Evolutionary conservation across 2,888 invertebrate genomes (phyloP).

Genomic region (Cosmorhoe ocellata): DNA sequence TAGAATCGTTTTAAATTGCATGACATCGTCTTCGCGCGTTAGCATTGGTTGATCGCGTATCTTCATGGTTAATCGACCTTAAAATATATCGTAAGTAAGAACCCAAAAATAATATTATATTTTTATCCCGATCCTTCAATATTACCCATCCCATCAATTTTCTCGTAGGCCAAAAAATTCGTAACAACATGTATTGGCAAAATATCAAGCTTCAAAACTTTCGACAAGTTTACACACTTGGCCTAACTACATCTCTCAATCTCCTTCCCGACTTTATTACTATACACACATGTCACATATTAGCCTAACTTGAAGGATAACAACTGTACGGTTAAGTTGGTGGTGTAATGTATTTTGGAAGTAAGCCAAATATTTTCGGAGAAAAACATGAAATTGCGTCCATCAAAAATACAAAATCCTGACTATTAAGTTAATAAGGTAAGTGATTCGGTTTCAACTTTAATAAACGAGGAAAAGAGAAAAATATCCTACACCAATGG

Average conservation of each 20-base stretch:
- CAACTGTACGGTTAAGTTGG: conserved; percentile 13
- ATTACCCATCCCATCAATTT: conserved; percentile 28
- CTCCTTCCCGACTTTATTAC: not conserved
- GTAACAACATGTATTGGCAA: conserved; percentile 38
- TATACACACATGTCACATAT: not conserved
- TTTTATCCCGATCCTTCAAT: conserved; percentile 20
- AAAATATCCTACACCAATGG: no score
- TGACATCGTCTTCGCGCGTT: no score
- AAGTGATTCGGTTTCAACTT: no score
- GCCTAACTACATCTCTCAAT: conserved; percentile 7
- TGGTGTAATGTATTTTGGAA: conserved; percentile 35
- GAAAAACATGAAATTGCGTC: conserved; percentile 32
- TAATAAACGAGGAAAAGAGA: no score
- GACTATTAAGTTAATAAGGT: no score
- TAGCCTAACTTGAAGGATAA: not conserved
- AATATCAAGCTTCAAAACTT: conserved; percentile 38
- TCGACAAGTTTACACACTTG: conserved; percentile 30
- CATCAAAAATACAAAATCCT: no score
- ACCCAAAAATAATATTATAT: no score
- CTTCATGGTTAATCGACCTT: no score
- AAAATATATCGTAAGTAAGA: no score
- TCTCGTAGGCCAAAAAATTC: conserved; percentile 27
- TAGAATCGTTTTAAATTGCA: no score
- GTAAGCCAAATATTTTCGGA: conserved; percentile 37
- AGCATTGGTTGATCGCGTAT: no score